Evolutionary conservation across 2,113 vertebrate genomes (phyloP).

Genomic region (Rynchops niger): DNA sequence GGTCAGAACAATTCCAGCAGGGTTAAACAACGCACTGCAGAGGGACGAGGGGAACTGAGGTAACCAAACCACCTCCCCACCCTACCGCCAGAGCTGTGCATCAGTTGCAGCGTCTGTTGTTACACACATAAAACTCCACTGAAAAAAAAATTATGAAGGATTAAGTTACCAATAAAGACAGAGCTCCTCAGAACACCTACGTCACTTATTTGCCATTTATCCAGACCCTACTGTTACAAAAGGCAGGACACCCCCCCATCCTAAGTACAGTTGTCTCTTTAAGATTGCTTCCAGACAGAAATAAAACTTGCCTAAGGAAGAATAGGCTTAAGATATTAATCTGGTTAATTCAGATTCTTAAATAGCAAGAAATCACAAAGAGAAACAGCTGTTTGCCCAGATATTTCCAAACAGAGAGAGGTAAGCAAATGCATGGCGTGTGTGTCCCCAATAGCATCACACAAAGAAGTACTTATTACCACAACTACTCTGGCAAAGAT

Average conservation of each 20-base stretch:
- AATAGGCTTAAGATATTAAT: not conserved
- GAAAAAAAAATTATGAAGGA: accelerated
- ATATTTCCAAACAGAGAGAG: not conserved
- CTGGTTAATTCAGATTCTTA: not conserved
- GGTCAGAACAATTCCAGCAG: not conserved
- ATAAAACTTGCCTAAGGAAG: not conserved
- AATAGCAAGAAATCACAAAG: not conserved
- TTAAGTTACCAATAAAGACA: not conserved
- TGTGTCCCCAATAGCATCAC: not conserved
- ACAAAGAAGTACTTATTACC: not conserved
- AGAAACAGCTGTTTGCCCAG: not conserved
- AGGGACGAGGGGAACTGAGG: not conserved
- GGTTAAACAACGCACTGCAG: not conserved
- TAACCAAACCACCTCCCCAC: not conserved
- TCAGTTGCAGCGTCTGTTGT: not conserved
- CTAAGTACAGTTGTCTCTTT: not conserved
- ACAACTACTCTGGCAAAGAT: not conserved
- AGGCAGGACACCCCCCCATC: not conserved
- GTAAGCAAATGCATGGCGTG: accelerated
- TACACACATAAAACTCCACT: not conserved
- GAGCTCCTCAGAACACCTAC: not conserved
- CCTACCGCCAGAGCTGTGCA: accelerated
- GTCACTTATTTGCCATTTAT: not conserved
- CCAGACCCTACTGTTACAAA: not conserved
- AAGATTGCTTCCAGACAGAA: not conserved